Percentiles rank a stretch among this genome's conserved stretches.
These are phyloP conservation scores for Holocentrus rufus DNA, from an alignment of 2,797 vertebrate species.

Conservation along the genomic window DNA sequence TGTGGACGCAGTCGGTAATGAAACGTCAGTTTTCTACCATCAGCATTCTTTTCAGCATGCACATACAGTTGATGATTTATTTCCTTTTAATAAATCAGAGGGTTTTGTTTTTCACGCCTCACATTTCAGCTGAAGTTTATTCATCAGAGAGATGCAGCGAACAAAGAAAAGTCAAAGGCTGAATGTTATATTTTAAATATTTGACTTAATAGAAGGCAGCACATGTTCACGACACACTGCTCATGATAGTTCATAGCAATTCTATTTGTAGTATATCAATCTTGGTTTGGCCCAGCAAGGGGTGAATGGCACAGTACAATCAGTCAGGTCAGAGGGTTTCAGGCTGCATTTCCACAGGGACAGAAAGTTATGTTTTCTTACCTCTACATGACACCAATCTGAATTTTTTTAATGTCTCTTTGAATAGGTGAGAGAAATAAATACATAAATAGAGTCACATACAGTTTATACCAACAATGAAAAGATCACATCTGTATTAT, in stretches of 20 bases:
- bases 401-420: not conserved
- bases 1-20: not conserved
- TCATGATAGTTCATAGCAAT: constrained; percentile 45
- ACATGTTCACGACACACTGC: constrained; percentile 36
- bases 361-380: not conserved
- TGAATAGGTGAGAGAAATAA: not conserved
- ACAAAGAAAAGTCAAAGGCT: constrained; percentile 7
- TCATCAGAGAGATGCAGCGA: not conserved
- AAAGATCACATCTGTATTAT: not conserved
- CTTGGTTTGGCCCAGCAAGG: constrained; percentile 14
- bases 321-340: constrained; percentile 24
- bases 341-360: constrained; percentile 9
- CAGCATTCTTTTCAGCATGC: too few species aligned
- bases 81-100: too few species aligned
- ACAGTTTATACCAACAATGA: not conserved
- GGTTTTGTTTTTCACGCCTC: too few species aligned
- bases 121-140: too few species aligned
- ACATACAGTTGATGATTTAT: too few species aligned
- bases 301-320: constrained; percentile 42
- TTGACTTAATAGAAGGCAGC: constrained; percentile 59
- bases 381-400: too few species aligned
- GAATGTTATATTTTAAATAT: constrained; percentile 34
- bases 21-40: not conserved
- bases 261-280: constrained; percentile 1
- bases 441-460: too few species aligned